Conservation (phyloP, 2,797 vertebrate species). For the Microctenopoma lineatum region DNA sequence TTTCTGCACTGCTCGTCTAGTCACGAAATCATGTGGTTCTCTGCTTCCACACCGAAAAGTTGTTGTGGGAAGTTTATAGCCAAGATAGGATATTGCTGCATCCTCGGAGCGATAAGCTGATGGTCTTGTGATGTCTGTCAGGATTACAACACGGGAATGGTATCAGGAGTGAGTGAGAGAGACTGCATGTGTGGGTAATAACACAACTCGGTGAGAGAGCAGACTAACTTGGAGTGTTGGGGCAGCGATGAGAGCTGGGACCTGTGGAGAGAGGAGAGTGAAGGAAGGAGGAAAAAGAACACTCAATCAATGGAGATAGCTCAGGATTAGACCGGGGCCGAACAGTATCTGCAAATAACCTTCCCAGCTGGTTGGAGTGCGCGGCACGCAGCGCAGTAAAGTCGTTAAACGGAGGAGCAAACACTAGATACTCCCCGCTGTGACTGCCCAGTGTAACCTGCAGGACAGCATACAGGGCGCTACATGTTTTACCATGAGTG, state of each 20-base stretch:
- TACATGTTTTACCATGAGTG: not conserved
- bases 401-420: slow-evolving; percentile 41
- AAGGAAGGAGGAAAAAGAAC: slow-evolving; percentile 75
- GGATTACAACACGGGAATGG: slow-evolving; percentile 59
- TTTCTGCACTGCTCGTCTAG: slow-evolving; percentile 54
- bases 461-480: slow-evolving; percentile 17
- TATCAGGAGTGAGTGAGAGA: slow-evolving; percentile 53
- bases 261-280: slow-evolving; percentile 80
- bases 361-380: slow-evolving; percentile 42
- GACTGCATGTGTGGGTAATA: slow-evolving; percentile 71
- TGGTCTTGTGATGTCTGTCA: slow-evolving; percentile 77
- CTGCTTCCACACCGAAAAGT: slow-evolving; percentile 51
- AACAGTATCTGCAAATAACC: slow-evolving; percentile 66
- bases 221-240: slow-evolving; percentile 86
- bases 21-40: slow-evolving; percentile 43
- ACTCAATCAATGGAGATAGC: slow-evolving; percentile 71
- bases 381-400: slow-evolving; percentile 18
- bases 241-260: slow-evolving; percentile 82
- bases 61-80: slow-evolving; percentile 49
- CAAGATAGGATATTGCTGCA: slow-evolving; percentile 43
- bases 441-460: slow-evolving; percentile 26
- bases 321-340: slow-evolving; percentile 58
- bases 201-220: slow-evolving; percentile 75
- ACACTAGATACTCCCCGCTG: slow-evolving; percentile 42
- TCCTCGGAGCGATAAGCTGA: slow-evolving; percentile 58